Evolutionary conservation across 2,888 invertebrate genomes (phyloP), one percentile per base, ranked within the genome.

Genomic region (Cylindroiulus punctatus): DNA sequence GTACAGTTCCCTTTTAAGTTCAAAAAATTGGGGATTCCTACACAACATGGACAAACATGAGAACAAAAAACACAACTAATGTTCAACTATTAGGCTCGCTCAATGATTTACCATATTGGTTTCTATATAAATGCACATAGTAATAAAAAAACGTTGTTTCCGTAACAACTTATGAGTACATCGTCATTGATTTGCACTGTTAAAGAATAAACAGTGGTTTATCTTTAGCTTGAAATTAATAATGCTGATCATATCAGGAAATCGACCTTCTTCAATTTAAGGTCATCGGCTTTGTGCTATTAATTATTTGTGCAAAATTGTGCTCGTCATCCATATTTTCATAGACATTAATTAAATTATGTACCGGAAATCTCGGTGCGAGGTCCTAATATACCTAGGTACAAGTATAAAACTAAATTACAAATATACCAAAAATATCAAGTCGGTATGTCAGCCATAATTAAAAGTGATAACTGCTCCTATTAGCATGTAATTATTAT

Each of bases 161-260:
- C 76, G 32, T 30, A 76, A 76, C 76, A 76, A 76, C 76, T 40
- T 83, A 83, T 83, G 83, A 83, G 83, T 83, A 83, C 83, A 83
- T 83, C 19, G 4, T 83, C 83, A 83, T 42, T 36, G 42, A 40
- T 26, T 36, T 44, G 26, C 83, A 83, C 83, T 44, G 44, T 83
- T 83, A 83, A 83, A 83, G 83, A 83, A 83, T 83, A 22, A 83
- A 83, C 83, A 83, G 83, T 83, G 83, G 26, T 22, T 36, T 26
- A 42, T 44, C 44, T 40, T 83, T 40, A 40, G 44, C 42, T 83
- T 26, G 44, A 83, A 83, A 83, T 26, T 42, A 40, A 83, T 42
- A 40, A 76, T 76, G 76, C 57, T 76, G 30, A 83, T 40, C 14
- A 83, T 14, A 19, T 83, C 19, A 30, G 76, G 76, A 30, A 30